Conservation (phyloP, 2,888 invertebrate species). For the Apomyelois bistriatella region DNA sequence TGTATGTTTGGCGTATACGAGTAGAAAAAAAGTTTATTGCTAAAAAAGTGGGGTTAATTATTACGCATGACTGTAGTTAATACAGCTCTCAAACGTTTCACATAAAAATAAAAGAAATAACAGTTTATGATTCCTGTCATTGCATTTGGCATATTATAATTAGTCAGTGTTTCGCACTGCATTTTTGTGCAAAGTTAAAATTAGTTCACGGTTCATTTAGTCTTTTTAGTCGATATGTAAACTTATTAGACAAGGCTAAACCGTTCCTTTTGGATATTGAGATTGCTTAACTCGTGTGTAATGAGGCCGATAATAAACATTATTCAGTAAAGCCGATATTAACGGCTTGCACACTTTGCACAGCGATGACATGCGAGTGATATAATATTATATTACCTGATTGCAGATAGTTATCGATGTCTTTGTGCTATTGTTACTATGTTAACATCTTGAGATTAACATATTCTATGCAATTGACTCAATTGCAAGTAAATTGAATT, state of each 20-base stretch:
- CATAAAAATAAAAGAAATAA: no score
- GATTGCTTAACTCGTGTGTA: constrained; percentile 29
- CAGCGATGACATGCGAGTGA: constrained; percentile 32
- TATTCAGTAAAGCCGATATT: constrained; percentile 32
- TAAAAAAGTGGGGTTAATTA: no score
- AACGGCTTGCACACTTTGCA: constrained; percentile 25
- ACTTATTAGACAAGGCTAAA: not conserved
- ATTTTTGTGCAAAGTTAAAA: not conserved
- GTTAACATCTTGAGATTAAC: not conserved
- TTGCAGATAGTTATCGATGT: constrained; percentile 3
- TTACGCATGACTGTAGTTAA: no score
- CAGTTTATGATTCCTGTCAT: no score
- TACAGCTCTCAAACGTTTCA: no score
- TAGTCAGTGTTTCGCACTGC: no score
- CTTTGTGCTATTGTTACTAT: constrained; percentile 1
- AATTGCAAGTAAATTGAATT: not conserved
- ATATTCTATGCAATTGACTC: constrained; percentile 5
- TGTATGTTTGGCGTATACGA: no score
- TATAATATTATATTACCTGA: constrained; percentile 20
- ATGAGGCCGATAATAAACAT: constrained; percentile 40
- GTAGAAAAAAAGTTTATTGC: no score
- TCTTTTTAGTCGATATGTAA: not conserved
- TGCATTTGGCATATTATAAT: no score
- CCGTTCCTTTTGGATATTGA: not conserved
- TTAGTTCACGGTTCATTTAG: not conserved